Percentiles rank a stretch among this genome's conserved stretches.
phyloP scores from a whole-genome alignment of 2,113 vertebrate genomes.

The Tupaia tana region DNA sequence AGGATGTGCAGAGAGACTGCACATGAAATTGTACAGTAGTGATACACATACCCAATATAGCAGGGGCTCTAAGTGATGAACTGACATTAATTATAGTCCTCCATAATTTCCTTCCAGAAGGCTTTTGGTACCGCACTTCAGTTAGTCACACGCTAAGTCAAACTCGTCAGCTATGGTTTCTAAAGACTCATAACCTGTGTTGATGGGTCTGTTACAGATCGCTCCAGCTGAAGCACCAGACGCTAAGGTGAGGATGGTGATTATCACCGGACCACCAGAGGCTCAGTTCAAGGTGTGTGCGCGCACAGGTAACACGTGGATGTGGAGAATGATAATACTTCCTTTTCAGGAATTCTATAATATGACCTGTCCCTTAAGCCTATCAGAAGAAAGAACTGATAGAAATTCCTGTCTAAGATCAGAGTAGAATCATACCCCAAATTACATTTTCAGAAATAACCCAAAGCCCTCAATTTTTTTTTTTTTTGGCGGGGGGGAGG shows the following conservation, averaged over 20 bases:
- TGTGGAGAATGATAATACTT: no score
- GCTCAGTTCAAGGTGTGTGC: constrained; percentile 97
- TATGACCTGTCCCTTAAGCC: background rate
- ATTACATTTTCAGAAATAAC: background rate
- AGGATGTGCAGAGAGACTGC: background rate
- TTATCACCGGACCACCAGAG: constrained; percentile 97
- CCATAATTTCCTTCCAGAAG: background rate
- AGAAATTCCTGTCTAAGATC: background rate
- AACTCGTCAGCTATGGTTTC: background rate
- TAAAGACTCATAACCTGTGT: background rate
- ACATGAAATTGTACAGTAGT: background rate
- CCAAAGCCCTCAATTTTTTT: constrained; percentile 14
- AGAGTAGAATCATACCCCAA: background rate
- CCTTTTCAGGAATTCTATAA: background rate
- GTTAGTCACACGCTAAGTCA: background rate
- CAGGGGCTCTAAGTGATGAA: background rate
- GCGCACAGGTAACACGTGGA: background rate
- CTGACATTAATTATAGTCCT: background rate
- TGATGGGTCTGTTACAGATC: constrained; percentile 89
- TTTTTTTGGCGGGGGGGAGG: no score
- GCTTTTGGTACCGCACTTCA: background rate
- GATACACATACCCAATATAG: background rate
- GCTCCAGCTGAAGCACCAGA: constrained; percentile 97
- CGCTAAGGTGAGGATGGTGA: constrained; percentile 97
- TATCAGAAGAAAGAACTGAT: background rate